phyloP scores from a whole-genome alignment of 1,140 invertebrate genomes.

The Ostrea denselamellosa region DNA sequence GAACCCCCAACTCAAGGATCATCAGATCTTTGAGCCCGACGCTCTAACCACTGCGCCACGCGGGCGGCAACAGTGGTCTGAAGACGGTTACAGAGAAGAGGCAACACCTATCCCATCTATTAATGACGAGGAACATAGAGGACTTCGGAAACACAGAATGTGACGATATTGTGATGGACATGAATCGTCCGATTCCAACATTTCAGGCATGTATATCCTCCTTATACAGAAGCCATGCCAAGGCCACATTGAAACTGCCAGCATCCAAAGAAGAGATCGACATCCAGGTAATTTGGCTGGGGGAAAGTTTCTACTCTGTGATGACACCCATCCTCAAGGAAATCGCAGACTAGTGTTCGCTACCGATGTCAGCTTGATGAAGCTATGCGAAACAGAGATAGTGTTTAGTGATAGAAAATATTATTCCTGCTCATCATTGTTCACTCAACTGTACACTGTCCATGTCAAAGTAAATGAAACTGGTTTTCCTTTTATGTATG shows the following conservation, averaged over 20 bases:
- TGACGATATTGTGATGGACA: not conserved
- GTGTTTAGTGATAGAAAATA: slow-evolving; percentile 4
- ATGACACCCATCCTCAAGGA: slow-evolving; percentile 4
- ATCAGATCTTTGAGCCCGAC: no score
- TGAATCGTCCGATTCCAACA: not conserved
- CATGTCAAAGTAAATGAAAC: not conserved
- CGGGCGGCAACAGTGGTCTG: no score
- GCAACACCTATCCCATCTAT: no score
- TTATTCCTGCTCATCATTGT: not conserved
- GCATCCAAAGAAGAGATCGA: not conserved
- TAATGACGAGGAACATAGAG: not conserved
- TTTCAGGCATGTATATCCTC: not conserved
- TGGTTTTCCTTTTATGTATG: not conserved
- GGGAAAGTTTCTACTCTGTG: slow-evolving; percentile 19
- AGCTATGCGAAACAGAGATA: not conserved
- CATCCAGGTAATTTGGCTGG: slow-evolving; percentile 14
- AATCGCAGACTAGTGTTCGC: not conserved
- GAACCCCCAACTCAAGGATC: no score
- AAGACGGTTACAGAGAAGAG: no score
- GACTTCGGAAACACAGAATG: slow-evolving; percentile 3
- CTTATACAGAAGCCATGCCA: no score
- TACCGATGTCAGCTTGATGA: not conserved
- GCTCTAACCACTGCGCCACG: no score
- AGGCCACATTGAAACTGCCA: not conserved
- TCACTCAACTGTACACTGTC: not conserved